These are phyloP conservation scores for Prinia subflava DNA, from an alignment of 2,113 vertebrate species.

Conservation along the genomic window DNA sequence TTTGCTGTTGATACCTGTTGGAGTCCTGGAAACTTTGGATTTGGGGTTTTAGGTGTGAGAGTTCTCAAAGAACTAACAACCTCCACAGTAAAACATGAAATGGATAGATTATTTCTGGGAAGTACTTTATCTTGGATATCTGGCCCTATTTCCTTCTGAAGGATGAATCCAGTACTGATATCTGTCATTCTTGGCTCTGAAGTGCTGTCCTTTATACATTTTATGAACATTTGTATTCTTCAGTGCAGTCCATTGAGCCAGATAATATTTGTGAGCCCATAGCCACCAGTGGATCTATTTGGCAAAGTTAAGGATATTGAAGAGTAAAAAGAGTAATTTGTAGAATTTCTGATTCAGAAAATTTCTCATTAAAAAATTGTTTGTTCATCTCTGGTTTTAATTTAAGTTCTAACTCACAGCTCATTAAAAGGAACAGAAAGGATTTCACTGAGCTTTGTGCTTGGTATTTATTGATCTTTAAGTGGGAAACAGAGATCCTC, in stretches of 20 bases:
- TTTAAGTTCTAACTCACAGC: neutral
- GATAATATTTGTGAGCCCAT: neutral
- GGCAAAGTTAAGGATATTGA: neutral
- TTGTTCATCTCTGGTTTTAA: neutral
- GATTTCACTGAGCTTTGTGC: neutral
- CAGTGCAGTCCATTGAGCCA: neutral
- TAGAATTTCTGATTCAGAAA: neutral
- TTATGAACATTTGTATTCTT: neutral
- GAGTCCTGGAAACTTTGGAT: no score
- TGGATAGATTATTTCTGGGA: neutral
- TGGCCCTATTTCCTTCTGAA: neutral
- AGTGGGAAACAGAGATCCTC: neutral
- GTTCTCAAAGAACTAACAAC: no score
- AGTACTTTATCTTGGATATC: neutral
- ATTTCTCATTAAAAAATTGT: neutral
- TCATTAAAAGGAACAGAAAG: neutral
- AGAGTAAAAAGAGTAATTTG: neutral
- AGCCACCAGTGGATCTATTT: neutral
- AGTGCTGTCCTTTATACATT: neutral
- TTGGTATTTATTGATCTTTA: slow-evolving; percentile 1
- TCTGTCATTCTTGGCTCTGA: slow-evolving; percentile 18
- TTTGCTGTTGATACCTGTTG: neutral
- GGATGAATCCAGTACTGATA: neutral
- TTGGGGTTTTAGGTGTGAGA: no score
- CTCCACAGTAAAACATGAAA: neutral